Conservation (phyloP, 2,888 invertebrate genomes). For the Protodeltote pygarga region DNA sequence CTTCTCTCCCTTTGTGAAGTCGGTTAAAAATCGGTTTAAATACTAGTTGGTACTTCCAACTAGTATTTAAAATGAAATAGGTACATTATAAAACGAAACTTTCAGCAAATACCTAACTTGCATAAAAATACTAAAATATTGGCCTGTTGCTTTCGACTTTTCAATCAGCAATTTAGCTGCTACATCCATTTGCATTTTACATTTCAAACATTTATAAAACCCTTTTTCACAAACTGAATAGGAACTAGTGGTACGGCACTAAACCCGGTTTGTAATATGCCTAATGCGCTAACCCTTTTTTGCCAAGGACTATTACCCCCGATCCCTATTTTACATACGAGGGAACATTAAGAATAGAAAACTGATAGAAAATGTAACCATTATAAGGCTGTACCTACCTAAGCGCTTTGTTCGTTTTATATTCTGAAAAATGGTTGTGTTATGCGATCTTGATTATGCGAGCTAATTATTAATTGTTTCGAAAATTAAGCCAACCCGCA, state of each 20-base stretch:
- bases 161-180: slow-evolving; percentile 1
- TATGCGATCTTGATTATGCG: too few species aligned
- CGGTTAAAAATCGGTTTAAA: too few species aligned
- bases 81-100: too few species aligned
- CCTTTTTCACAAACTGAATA: not conserved
- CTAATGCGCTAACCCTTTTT: slow-evolving; percentile 2
- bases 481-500: too few species aligned
- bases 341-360: not conserved
- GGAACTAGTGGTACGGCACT: not conserved
- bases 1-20: too few species aligned
- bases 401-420: too few species aligned
- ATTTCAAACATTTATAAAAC: not conserved
- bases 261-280: slow-evolving; percentile 1
- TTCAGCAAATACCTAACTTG: slow-evolving; percentile 1
- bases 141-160: not conserved
- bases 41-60: too few species aligned
- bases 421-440: too few species aligned
- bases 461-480: too few species aligned
- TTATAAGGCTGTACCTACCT: not conserved
- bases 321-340: slow-evolving; percentile 2
- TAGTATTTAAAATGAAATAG: too few species aligned
- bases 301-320: not conserved
- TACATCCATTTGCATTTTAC: slow-evolving; percentile 1
- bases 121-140: slow-evolving; percentile 6
- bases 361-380: not conserved